A percentile compares a stretch with the other conserved stretches of the same genome.
Evolutionary conservation across 2,113 vertebrate genomes (phyloP).

Genomic region (Notarius quadriscutis): DNA sequence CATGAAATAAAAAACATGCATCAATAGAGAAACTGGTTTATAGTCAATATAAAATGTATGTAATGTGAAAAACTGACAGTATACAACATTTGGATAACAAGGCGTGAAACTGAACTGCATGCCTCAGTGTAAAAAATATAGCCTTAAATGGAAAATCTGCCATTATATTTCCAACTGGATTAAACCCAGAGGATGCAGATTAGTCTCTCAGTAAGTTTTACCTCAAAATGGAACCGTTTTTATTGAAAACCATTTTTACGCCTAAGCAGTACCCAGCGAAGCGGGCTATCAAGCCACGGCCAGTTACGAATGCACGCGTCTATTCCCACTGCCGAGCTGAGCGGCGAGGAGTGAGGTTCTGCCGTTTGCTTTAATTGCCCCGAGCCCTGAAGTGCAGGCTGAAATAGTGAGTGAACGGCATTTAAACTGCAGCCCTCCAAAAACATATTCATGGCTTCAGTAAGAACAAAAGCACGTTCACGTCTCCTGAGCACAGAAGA

Average conservation of each 20-base stretch:
- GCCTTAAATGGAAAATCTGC: not conserved
- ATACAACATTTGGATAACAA: not conserved
- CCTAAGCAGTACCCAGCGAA: not conserved
- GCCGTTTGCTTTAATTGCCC: conserved; percentile 28
- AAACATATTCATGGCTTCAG: conserved; percentile 37
- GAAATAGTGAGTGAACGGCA: conserved; percentile 51
- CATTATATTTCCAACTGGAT: not conserved
- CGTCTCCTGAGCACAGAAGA: conserved; percentile 43
- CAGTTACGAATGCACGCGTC: not conserved
- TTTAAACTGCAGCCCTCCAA: conserved; percentile 57
- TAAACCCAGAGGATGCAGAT: not conserved
- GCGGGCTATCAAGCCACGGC: not conserved
- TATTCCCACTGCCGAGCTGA: not conserved
- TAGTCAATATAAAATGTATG: not conserved
- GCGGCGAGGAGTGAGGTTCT: conserved; percentile 18
- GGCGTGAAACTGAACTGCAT: not conserved
- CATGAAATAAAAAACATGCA: not conserved
- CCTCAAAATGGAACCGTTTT: not conserved
- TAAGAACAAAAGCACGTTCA: conserved; percentile 18
- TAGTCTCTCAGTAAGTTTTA: not conserved
- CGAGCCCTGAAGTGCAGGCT: conserved; percentile 8
- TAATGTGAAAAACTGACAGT: not conserved
- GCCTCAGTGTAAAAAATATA: not conserved
- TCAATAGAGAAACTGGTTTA: not conserved
- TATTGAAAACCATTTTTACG: not conserved